phyloP scores from a whole-genome alignment of 1,140 invertebrate genomes.

The Papilio xuthus region DNA sequence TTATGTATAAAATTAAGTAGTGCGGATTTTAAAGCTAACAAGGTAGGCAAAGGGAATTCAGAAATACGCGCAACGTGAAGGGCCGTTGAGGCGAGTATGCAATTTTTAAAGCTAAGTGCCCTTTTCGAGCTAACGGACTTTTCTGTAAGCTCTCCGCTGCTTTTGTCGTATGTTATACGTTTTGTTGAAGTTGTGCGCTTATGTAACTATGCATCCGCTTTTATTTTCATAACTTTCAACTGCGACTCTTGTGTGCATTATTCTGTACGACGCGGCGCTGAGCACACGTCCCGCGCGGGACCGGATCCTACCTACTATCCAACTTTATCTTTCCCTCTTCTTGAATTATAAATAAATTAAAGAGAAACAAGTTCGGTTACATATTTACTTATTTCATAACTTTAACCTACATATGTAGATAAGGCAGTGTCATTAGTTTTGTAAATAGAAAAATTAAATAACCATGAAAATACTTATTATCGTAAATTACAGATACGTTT shows the following conservation, averaged over 20 bases:
- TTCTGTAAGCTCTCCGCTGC: slow-evolving; percentile 25
- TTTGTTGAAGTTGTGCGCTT: slow-evolving; percentile 25
- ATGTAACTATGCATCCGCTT: slow-evolving; percentile 31
- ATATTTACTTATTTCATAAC: not conserved
- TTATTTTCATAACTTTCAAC: slow-evolving; percentile 36
- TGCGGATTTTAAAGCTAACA: slow-evolving; percentile 45
- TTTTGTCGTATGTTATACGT: slow-evolving; percentile 31
- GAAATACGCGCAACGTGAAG: slow-evolving; percentile 40
- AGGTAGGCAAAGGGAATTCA: slow-evolving; percentile 42
- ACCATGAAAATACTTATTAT: not conserved
- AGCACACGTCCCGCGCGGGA: not conserved
- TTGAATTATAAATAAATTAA: slow-evolving; percentile 1
- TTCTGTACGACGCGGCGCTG: not conserved
- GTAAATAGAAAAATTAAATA: too few relatives aligned
- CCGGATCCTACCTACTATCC: not conserved
- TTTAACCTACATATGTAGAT: too few relatives aligned
- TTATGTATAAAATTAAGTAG: slow-evolving; percentile 41
- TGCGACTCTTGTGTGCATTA: slow-evolving; percentile 6
- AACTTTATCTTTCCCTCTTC: not conserved
- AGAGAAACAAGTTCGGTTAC: not conserved
- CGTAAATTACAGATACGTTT: not conserved
- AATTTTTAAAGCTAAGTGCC: slow-evolving; percentile 47
- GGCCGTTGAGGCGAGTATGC: slow-evolving; percentile 42
- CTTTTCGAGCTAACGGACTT: slow-evolving; percentile 43
- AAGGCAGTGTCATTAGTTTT: too few relatives aligned